phyloP scores from a whole-genome alignment of 2,797 vertebrate species.

The Pseudomugil tenellus region DNA sequence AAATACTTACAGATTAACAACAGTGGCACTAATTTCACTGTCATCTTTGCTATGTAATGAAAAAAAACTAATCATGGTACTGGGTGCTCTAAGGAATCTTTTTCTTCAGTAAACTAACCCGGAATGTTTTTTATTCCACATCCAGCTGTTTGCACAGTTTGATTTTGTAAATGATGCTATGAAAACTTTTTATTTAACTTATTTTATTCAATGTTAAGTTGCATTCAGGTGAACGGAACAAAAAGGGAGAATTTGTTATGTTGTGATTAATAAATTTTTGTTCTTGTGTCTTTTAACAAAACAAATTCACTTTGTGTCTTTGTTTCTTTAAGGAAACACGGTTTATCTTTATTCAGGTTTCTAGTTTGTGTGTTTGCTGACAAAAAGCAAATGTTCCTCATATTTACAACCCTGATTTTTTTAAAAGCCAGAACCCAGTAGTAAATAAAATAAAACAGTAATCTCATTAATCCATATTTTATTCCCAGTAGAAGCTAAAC shows the following conservation, averaged over 20 bases:
- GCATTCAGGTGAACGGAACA: conserved; percentile 78
- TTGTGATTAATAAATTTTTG: conserved; percentile 80
- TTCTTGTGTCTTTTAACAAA: conserved; percentile 10
- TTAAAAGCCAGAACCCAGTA: no score
- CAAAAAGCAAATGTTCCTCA: no score
- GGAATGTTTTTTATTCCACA: conserved; percentile 10
- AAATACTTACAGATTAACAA: conserved; percentile 48
- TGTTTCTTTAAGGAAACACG: not conserved
- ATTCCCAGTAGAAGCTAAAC: no score
- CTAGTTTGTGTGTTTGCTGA: no score
- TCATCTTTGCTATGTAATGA: not conserved
- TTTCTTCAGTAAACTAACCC: conserved; percentile 16
- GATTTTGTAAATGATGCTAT: conserved; percentile 54
- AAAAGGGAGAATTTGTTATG: conserved; percentile 77
- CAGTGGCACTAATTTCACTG: conserved; percentile 3
- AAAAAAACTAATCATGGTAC: conserved; percentile 5
- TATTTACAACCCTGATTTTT: no score
- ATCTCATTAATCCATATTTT: no score
- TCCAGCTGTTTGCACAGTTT: conserved; percentile 63
- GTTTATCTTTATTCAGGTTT: no score
- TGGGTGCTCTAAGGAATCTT: conserved; percentile 60
- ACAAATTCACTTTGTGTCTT: not conserved
- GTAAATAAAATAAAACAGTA: no score
- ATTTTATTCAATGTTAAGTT: conserved; percentile 80
- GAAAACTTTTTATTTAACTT: conserved; percentile 77